Evolutionary conservation across 2,113 vertebrate species (phyloP).

Genomic region (Antigone vipio): DNA sequence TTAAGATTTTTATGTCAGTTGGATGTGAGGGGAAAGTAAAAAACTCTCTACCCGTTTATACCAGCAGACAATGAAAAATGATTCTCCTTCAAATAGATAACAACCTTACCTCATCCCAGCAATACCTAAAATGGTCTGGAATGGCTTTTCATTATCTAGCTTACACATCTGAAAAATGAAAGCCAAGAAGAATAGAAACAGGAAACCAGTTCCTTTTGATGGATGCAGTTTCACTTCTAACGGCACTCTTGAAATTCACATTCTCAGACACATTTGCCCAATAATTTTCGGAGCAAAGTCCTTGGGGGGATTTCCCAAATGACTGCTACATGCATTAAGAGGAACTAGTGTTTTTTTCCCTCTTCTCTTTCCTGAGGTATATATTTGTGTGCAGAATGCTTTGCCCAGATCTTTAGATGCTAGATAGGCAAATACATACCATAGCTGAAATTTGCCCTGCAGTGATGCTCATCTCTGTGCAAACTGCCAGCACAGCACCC

Average conservation of each 20-base stretch:
- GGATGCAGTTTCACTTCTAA: conserved; percentile 46
- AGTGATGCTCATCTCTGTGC: neutral
- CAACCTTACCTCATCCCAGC: conserved; percentile 33
- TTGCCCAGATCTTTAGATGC: conserved; percentile 24
- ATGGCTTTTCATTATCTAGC: conserved; percentile 53
- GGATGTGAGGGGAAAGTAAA: conserved; percentile 34
- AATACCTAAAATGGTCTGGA: conserved; percentile 43
- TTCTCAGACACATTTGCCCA: conserved; percentile 24
- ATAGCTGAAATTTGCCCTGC: conserved; percentile 15
- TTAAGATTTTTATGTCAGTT: conserved; percentile 32
- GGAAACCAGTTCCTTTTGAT: conserved; percentile 43
- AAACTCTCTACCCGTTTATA: neutral
- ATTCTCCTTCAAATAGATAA: conserved; percentile 41
- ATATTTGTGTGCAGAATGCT: conserved; percentile 9
- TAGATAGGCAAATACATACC: conserved; percentile 53
- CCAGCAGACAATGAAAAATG: conserved; percentile 47
- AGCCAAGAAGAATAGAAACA: conserved; percentile 18
- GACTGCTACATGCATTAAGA: neutral
- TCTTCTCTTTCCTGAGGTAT: conserved; percentile 1
- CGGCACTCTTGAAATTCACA: neutral
- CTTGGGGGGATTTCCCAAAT: conserved; percentile 54
- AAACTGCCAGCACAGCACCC: conserved; percentile 25
- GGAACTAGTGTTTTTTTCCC: neutral
- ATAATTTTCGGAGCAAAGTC: conserved; percentile 35
- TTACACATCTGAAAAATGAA: conserved; percentile 54